Conservation (phyloP, 1,140 invertebrate species). For the Musca vetustissima region DNA sequence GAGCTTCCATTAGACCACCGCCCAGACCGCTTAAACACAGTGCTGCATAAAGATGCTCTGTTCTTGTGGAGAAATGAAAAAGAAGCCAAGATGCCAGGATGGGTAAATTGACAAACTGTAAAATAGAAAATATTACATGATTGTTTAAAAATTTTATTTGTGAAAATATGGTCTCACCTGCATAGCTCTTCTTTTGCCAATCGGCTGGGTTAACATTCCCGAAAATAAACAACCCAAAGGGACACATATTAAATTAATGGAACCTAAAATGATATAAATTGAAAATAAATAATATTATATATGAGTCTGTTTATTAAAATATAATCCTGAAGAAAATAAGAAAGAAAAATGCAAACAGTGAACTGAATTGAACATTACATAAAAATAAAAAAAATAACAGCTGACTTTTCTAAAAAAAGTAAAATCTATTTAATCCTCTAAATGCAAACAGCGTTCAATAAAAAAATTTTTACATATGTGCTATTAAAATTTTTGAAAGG, state of each 20-base stretch:
- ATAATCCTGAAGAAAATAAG: too few relatives aligned
- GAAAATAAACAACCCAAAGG: slow-evolving; percentile 74
- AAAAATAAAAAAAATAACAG: too few relatives aligned
- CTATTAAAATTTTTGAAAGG: too few relatives aligned
- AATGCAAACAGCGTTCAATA: too few relatives aligned
- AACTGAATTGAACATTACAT: too few relatives aligned
- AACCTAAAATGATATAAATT: slow-evolving; percentile 64
- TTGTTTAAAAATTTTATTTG: neutral
- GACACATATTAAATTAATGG: slow-evolving; percentile 74
- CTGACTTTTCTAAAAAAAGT: too few relatives aligned
- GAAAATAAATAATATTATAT: neutral
- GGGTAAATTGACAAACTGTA: slow-evolving; percentile 64
- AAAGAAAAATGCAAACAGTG: too few relatives aligned
- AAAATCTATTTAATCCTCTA: too few relatives aligned
- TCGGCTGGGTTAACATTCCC: slow-evolving; percentile 66
- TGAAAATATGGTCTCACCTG: slow-evolving; percentile 57
- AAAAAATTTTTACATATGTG: too few relatives aligned
- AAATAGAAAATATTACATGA: neutral
- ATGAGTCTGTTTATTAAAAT: too few relatives aligned
- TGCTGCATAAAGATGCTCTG: slow-evolving; percentile 66
- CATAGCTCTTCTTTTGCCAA: slow-evolving; percentile 73
- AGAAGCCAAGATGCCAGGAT: slow-evolving; percentile 73
- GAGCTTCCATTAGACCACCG: slow-evolving; percentile 75
- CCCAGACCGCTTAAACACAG: slow-evolving; percentile 69
- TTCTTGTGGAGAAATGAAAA: slow-evolving; percentile 64